A percentile compares a stretch with the other conserved stretches of the same genome.
phyloP scores from a whole-genome alignment of 2,888 invertebrate species.

The Hypomecis punctinalis region DNA sequence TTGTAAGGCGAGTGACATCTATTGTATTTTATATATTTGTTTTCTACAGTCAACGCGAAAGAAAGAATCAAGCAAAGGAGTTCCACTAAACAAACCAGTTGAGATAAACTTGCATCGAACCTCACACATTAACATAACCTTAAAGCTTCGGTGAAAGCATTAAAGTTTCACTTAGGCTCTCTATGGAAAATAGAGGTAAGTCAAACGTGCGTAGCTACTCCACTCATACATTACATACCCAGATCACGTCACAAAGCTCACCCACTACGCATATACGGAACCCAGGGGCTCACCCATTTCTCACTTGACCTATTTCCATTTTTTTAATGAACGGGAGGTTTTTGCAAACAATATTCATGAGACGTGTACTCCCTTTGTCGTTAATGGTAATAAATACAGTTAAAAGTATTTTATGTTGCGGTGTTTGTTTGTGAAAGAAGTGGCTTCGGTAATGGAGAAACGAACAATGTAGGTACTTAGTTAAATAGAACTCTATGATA shows the following conservation, averaged over 20 bases:
- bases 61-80: too few species aligned
- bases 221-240: slow-evolving; percentile 7
- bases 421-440: slow-evolving; percentile 29
- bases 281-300: slow-evolving; percentile 32
- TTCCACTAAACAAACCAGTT: too few species aligned
- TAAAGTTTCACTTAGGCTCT: neutral
- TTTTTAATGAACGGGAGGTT: slow-evolving; percentile 43
- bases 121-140: too few species aligned
- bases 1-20: too few species aligned
- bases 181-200: slow-evolving; percentile 10
- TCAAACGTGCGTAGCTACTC: slow-evolving; percentile 10
- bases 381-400: slow-evolving; percentile 59
- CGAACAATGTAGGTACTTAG: too few species aligned
- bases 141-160: too few species aligned
- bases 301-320: slow-evolving; percentile 42
- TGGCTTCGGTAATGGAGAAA: neutral
- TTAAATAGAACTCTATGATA: too few species aligned
- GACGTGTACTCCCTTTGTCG: slow-evolving; percentile 43
- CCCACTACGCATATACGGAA: slow-evolving; percentile 36
- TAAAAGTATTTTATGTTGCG: slow-evolving; percentile 51
- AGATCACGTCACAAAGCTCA: slow-evolving; percentile 12
- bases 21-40: too few species aligned
- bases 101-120: too few species aligned
- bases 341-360: slow-evolving; percentile 46
- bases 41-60: too few species aligned